Evolutionary conservation across 1,140 invertebrate genomes (phyloP), one percentile per base, ranked within the genome.

Genomic region (Papilio polytes): DNA sequence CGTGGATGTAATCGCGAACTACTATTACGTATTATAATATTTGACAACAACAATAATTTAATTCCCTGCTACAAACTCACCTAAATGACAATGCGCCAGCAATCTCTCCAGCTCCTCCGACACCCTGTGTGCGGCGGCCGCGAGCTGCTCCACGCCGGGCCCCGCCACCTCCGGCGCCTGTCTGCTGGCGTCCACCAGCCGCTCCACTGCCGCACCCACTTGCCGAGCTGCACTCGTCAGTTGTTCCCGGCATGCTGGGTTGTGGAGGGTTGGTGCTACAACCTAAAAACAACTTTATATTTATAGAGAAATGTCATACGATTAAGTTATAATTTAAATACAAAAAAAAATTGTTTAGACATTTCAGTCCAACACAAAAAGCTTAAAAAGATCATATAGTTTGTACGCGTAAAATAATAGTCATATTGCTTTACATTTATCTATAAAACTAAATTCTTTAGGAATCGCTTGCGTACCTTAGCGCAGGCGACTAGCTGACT

Each of bases 401-500:
- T 48, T 48, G 1, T 48, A 2, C 12, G 46, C 9, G 46, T 10
- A 10, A 48, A 8, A 13, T 48, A 13, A 36, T 36, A 36, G 1
- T 3, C 31, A 36, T 36, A 31, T 3, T 31, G 31, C 31, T 36
- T 36, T 36, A 2, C 1, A 36, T 36, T 51, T 0, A 56, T 7
- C 18, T 56, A 56, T 18, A n/a, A 48, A 48, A 48, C 9, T 48
- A 2, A 48, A 36, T 15, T 31, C n/a, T 44, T 66, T 9, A 31
- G 22, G 48, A 13, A 26, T 66, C 31, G 3, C 12, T 9, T 66
- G 22, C 84, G 88, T 92, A 97, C 97, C 96, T 99, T 99, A 13
- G 99, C 98, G 91, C 99, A 99, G 0, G 99, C 99, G 0, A 99
- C 99, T 1, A 99, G 95, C 91, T 99, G 99, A 46, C 98, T 99